These are phyloP conservation scores for Tromatobia lineatoria DNA, from an alignment of 2,888 invertebrate species.

Conservation along the genomic window DNA sequence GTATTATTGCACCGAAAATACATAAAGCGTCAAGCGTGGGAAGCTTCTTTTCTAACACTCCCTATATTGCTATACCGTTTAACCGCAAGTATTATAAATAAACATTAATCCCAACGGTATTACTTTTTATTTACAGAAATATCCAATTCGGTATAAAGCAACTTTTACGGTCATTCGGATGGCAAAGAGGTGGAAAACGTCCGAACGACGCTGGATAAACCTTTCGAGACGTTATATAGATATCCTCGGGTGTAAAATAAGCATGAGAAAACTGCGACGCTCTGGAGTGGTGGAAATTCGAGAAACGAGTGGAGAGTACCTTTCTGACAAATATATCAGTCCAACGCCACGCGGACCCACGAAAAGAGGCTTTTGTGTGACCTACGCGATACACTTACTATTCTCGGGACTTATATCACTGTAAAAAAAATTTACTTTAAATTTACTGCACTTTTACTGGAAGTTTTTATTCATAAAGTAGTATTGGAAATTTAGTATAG, in stretches of 20 bases:
- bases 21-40: constrained; percentile 51
- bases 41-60: not conserved
- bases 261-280: constrained; percentile 41
- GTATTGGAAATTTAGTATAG: no score
- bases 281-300: constrained; percentile 68
- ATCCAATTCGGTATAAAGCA: not conserved
- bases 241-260: constrained; percentile 48
- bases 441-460: no score
- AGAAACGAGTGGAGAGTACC: constrained; percentile 61
- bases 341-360: constrained; percentile 71
- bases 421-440: no score
- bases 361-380: constrained; percentile 42
- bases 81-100: constrained; percentile 36
- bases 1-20: constrained; percentile 77
- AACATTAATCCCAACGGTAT: not conserved
- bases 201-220: constrained; percentile 16
- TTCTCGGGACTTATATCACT: no score
- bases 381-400: not conserved
- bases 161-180: not conserved
- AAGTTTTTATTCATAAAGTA: no score
- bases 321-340: constrained; percentile 76
- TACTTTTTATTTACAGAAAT: constrained; percentile 8
- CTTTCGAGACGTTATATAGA: not conserved
- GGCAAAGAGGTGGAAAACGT: not conserved
- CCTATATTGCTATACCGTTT: not conserved